Evolutionary conservation across 1,140 invertebrate species (phyloP).

Genomic region (Apis cerana): DNA sequence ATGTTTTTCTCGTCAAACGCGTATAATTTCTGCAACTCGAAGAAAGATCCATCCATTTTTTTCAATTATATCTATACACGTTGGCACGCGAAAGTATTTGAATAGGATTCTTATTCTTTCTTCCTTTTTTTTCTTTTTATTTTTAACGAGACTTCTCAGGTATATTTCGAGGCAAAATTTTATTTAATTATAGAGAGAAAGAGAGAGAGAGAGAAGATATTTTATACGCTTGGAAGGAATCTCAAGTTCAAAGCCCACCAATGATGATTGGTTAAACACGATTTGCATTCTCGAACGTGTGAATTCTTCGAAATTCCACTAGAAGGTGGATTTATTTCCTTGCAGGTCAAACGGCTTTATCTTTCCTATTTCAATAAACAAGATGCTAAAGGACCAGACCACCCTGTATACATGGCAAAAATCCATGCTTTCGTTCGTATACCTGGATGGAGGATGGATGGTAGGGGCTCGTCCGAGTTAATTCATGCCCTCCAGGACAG

Average conservation of each 20-base stretch:
- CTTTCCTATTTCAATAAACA: conserved; percentile 1
- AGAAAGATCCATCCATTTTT: neutral
- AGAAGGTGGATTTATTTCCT: neutral
- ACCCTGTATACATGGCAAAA: conserved; percentile 5
- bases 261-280: neutral
- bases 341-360: neutral
- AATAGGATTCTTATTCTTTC: too few relatives aligned
- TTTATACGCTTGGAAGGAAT: too few relatives aligned
- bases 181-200: too few relatives aligned
- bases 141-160: too few relatives aligned
- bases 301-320: neutral
- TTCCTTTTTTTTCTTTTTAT: too few relatives aligned
- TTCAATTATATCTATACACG: too few relatives aligned
- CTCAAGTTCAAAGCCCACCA: neutral
- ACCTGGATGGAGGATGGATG: conserved; percentile 45
- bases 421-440: conserved; percentile 7
- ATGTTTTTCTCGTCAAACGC: neutral
- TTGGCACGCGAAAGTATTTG: too few relatives aligned
- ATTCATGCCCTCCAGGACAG: conserved; percentile 42
- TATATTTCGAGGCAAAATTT: neutral
- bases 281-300: neutral
- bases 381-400: neutral
- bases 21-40: neutral
- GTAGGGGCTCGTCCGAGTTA: conserved; percentile 45
- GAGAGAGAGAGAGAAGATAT: neutral